phyloP scores from a whole-genome alignment of 1,140 invertebrate species.

The Cephus cinctus region DNA sequence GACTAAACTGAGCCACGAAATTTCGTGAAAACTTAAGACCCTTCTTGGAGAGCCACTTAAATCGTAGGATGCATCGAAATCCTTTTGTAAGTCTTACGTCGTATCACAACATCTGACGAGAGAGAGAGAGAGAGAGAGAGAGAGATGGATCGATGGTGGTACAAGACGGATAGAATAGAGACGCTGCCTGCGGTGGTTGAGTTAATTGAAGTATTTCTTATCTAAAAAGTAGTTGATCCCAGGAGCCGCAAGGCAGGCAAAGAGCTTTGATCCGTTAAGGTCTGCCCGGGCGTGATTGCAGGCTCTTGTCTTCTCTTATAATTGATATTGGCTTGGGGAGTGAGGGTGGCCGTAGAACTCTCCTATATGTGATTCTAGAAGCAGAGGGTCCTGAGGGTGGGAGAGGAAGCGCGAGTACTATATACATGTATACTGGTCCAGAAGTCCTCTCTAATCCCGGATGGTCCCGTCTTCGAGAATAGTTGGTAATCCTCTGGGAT shows the following conservation, averaged over 20 bases:
- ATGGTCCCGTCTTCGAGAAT: constrained; percentile 54
- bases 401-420: constrained; percentile 13
- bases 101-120: too few relatives aligned
- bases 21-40: too few relatives aligned
- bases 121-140: too few relatives aligned
- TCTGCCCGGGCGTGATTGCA: constrained; percentile 49
- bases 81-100: too few relatives aligned
- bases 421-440: too few relatives aligned
- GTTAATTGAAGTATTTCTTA: constrained; percentile 56
- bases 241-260: constrained; percentile 12
- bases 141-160: too few relatives aligned
- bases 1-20: too few relatives aligned
- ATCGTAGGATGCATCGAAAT: too few relatives aligned
- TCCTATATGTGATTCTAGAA: constrained; percentile 1
- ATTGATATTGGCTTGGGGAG: constrained; percentile 53
- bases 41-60: too few relatives aligned
- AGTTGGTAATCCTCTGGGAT: constrained; percentile 57
- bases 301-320: constrained; percentile 56
- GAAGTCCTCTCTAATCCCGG: constrained; percentile 51
- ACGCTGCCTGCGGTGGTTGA: too few relatives aligned
- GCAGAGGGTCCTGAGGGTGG: constrained; percentile 3
- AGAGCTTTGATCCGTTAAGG: constrained; percentile 53
- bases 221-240: constrained; percentile 53
- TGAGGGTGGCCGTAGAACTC: constrained; percentile 13
- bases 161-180: too few relatives aligned